Evolutionary conservation across 2,113 vertebrate genomes (phyloP).

Genomic region (Lucifuga dentata): DNA sequence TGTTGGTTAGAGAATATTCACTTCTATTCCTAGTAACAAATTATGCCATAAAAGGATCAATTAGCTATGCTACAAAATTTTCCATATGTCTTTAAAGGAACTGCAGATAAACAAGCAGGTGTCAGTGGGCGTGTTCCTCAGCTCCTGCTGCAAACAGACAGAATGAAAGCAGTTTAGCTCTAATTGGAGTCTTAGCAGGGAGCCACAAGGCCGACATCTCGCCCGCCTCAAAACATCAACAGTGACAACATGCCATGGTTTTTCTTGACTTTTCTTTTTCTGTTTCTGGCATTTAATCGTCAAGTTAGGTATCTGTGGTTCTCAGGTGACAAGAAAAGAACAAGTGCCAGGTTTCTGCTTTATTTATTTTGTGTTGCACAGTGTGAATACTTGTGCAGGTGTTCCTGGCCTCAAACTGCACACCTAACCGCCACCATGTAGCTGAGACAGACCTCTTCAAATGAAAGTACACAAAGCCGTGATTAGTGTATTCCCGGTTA

Average conservation of each 20-base stretch:
- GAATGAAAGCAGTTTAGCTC: constrained; percentile 15
- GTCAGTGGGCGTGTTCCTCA: constrained; percentile 14
- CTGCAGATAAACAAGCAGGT: constrained; percentile 41
- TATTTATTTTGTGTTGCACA: neutral
- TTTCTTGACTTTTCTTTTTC: neutral
- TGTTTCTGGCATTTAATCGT: neutral
- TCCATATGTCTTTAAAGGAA: constrained; percentile 24
- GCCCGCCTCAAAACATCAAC: neutral
- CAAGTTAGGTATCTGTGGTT: constrained; percentile 1
- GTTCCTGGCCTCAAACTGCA: neutral
- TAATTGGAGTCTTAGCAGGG: constrained; percentile 10
- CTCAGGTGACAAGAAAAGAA: neutral
- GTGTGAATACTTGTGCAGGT: neutral
- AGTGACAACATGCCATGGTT: constrained; percentile 5
- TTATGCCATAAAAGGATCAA: constrained; percentile 22
- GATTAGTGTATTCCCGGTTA: too few relatives aligned
- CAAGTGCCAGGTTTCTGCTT: neutral
- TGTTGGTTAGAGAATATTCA: neutral
- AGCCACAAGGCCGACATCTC: constrained; percentile 4
- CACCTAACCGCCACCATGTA: neutral
- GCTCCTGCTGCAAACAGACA: constrained; percentile 38
- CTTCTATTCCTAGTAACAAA: constrained; percentile 5
- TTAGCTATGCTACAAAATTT: constrained; percentile 19
- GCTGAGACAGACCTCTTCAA: neutral
- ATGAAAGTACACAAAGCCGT: neutral